A percentile compares a stretch with the other conserved stretches of the same genome.
These are phyloP conservation scores for Artibeus lituratus DNA, from an alignment of 2,797 vertebrate species.

Conservation along the genomic window DNA sequence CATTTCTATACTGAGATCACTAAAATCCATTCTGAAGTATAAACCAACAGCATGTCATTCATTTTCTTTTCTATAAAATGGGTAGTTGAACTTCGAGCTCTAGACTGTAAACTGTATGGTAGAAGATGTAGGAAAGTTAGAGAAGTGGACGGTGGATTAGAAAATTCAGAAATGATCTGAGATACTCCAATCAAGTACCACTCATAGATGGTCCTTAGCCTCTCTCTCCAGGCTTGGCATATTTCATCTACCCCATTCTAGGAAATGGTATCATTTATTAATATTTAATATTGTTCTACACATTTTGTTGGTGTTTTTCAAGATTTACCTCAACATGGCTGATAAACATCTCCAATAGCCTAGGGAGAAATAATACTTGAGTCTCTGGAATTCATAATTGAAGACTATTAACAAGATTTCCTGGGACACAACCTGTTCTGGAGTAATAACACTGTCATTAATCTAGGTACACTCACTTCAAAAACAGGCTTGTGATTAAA, in stretches of 20 bases:
- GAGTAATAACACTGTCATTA: not conserved
- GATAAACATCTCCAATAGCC: not conserved
- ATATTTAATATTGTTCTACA: not conserved
- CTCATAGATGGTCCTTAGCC: not conserved
- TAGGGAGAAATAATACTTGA: not conserved
- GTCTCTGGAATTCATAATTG: not conserved
- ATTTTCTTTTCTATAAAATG: slow-evolving; percentile 6
- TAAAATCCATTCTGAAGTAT: not conserved
- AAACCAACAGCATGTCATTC: not conserved
- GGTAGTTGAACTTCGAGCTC: not conserved
- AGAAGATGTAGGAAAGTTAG: not conserved
- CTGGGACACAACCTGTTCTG: not conserved
- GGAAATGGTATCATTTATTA: not conserved
- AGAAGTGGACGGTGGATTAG: not conserved
- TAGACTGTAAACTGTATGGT: not conserved
- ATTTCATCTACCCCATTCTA: not conserved
- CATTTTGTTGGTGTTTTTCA: not conserved
- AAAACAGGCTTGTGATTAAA: not conserved
- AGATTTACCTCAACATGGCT: not conserved
- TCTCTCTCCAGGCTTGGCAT: not conserved
- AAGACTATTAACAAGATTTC: not conserved
- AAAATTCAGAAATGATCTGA: not conserved
- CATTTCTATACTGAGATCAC: not conserved
- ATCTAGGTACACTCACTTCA: not conserved
- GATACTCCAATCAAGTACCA: not conserved